Evolutionary conservation across 2,113 vertebrate genomes (phyloP).

Genomic region (Ptyas mucosa): DNA sequence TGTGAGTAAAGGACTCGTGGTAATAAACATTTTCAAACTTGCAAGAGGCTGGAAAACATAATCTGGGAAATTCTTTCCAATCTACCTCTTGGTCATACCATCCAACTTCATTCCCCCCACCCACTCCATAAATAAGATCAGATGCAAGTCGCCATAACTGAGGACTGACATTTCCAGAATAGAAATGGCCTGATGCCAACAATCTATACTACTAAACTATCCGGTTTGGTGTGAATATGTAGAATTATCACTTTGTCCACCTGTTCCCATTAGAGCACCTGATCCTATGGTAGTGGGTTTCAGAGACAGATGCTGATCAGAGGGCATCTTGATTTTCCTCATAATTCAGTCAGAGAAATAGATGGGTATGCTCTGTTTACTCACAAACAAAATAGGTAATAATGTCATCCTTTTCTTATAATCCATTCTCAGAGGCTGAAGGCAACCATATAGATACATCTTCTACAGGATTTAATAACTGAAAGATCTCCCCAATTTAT

Average conservation of each 20-base stretch:
- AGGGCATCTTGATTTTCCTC: background rate
- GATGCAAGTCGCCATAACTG: background rate
- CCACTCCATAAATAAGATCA: background rate
- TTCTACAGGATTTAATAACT: background rate
- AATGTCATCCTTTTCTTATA: background rate
- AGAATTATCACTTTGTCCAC: too few species aligned
- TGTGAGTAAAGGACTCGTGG: conserved; percentile 14
- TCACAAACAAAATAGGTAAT: background rate
- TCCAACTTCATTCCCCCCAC: background rate
- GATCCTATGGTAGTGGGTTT: background rate
- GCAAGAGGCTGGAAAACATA: background rate
- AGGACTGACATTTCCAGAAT: background rate
- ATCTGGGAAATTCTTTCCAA: background rate
- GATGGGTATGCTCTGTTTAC: background rate
- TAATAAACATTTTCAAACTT: accelerated
- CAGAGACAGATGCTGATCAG: background rate
- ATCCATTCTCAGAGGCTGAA: background rate
- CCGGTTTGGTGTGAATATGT: background rate
- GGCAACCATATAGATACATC: background rate
- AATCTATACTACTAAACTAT: too few species aligned
- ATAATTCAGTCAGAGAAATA: background rate
- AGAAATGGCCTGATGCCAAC: background rate
- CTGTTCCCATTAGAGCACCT: background rate
- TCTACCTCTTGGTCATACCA: background rate
- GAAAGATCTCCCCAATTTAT: background rate